Conservation (phyloP, 2,888 invertebrate genomes). For the Acrobasis consociella region DNA sequence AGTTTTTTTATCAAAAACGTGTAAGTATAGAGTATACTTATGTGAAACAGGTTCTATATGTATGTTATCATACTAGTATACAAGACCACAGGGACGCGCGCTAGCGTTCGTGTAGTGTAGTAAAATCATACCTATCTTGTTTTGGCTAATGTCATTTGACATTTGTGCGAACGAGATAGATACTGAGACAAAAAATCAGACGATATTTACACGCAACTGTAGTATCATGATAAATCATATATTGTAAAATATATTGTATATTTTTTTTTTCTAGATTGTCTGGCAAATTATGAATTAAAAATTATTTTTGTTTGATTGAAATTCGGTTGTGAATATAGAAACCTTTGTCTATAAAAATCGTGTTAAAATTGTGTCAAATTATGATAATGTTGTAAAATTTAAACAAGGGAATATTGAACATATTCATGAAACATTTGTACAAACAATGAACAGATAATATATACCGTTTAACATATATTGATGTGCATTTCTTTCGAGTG, state of each 20-base stretch:
- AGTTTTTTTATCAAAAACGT: background rate
- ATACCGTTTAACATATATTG: constrained; percentile 1
- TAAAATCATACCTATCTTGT: too few species aligned
- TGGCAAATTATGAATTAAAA: background rate
- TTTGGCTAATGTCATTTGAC: too few species aligned
- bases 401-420: background rate
- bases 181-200: too few species aligned
- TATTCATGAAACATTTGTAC: constrained; percentile 26
- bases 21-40: background rate
- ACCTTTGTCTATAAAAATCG: background rate
- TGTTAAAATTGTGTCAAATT: constrained; percentile 13
- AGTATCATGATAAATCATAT: too few species aligned
- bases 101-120: too few species aligned
- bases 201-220: too few species aligned
- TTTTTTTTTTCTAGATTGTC: background rate
- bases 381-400: background rate
- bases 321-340: constrained; percentile 4
- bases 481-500: constrained; percentile 8
- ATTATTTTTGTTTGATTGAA: background rate
- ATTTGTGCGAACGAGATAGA: too few species aligned
- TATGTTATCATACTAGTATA: too few species aligned
- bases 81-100: too few species aligned
- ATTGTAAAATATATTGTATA: too few species aligned
- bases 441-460: constrained; percentile 37
- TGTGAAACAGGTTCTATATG: too few species aligned